phyloP scores from a whole-genome alignment of 2,113 vertebrate genomes.

The Hemibates koningsi region DNA sequence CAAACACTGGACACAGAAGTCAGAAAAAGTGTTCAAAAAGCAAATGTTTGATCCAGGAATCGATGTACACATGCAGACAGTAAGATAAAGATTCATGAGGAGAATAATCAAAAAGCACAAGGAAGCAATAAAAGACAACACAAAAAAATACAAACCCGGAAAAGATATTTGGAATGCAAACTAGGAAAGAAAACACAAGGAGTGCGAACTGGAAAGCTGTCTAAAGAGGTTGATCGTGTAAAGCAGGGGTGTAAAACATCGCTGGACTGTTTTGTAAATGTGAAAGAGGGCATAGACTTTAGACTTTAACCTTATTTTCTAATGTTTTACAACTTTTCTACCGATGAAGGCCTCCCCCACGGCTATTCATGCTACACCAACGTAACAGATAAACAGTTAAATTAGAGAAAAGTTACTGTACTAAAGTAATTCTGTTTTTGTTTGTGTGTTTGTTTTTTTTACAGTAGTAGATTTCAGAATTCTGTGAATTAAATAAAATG shows the following conservation, averaged over 20 bases:
- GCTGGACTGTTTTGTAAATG: neutral
- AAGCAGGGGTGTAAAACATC: neutral
- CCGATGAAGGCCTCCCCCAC: neutral
- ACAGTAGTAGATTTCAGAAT: neutral
- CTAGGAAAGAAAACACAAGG: neutral
- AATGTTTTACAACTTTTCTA: neutral
- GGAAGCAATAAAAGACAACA: neutral
- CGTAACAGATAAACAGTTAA: neutral
- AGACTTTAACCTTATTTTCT: neutral
- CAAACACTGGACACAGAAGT: neutral
- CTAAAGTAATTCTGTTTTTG: neutral
- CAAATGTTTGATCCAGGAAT: neutral
- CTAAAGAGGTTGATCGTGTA: neutral
- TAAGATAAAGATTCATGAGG: neutral
- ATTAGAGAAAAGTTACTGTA: rapidly evolving
- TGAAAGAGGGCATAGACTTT: neutral
- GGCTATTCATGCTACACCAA: neutral
- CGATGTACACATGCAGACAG: neutral
- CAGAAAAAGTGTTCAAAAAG: rapidly evolving
- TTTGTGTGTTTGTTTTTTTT: neutral
- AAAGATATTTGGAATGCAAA: neutral
- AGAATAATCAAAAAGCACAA: neutral
- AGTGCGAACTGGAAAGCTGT: neutral
- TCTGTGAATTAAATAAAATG: neutral
- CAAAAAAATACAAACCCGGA: neutral